These are phyloP conservation scores for Chrysolina oricalcia DNA, from an alignment of 2,888 invertebrate species.

Conservation along the genomic window DNA sequence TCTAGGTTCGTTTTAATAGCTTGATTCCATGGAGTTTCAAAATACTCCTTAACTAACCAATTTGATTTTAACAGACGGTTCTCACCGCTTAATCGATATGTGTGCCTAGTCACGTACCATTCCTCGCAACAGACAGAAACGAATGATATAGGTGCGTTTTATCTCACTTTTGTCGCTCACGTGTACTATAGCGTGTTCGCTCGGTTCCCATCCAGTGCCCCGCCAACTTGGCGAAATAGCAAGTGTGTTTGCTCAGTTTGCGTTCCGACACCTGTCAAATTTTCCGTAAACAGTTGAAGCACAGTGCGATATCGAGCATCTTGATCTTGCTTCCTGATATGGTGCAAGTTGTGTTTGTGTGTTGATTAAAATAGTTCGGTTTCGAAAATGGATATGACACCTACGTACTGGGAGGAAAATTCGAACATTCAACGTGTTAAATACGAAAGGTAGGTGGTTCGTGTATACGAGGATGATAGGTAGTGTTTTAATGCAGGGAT, in stretches of 20 bases:
- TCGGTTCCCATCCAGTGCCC: conserved; percentile 60
- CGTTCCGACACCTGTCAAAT: conserved; percentile 58
- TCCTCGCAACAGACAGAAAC: conserved; percentile 47
- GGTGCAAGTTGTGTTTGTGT: conserved; percentile 29
- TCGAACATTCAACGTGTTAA: conserved; percentile 73
- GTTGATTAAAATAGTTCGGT: conserved; percentile 11
- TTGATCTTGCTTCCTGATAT: conserved; percentile 26
- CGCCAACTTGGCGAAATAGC: conserved; percentile 52
- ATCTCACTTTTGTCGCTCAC: conserved; percentile 59
- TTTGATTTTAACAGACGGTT: not conserved
- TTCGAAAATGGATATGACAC: conserved; percentile 69
- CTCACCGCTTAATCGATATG: conserved; percentile 33
- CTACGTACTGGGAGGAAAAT: conserved; percentile 74
- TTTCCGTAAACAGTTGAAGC: conserved; percentile 54
- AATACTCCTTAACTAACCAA: not conserved
- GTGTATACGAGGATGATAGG: conserved; percentile 18
- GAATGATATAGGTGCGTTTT: conserved; percentile 48
- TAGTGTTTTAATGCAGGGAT: conserved; percentile 18
- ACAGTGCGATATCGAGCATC: conserved; percentile 34
- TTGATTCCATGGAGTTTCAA: not conserved
- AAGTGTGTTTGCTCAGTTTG: conserved; percentile 45
- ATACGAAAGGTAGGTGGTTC: conserved; percentile 73
- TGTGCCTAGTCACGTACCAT: conserved; percentile 55
- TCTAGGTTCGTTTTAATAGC: not conserved
- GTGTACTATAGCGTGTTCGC: conserved; percentile 66